Percentiles rank a stretch among this genome's conserved stretches.
These are phyloP conservation scores for Patiria pectinifera DNA, from an alignment of 53 echinoderm and acorn worm genomes.

Conservation along the genomic window DNA sequence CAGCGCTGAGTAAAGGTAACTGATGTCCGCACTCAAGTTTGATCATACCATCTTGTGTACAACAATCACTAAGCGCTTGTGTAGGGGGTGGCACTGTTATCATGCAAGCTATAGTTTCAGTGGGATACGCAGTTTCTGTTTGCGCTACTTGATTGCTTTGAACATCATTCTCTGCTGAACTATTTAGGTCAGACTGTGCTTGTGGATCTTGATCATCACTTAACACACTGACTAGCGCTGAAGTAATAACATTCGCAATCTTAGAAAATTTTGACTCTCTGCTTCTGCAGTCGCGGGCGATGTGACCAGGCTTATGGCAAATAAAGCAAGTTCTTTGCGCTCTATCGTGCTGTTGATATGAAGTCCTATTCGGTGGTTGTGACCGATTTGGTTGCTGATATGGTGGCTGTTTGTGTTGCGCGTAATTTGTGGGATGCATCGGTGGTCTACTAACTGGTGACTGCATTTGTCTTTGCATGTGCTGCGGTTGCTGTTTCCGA, in stretches of 20 bases:
- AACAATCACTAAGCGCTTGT: background rate
- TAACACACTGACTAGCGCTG: slow-evolving; percentile 3
- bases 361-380: background rate
- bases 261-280: background rate
- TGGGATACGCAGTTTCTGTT: too few species aligned
- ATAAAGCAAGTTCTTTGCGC: background rate
- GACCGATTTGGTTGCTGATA: background rate
- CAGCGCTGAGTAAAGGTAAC: slow-evolving; percentile 49
- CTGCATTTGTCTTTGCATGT: background rate
- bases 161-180: background rate
- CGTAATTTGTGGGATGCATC: background rate
- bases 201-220: background rate
- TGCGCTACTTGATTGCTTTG: too few species aligned
- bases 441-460: background rate
- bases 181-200: background rate
- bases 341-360: background rate
- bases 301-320: slow-evolving; percentile 1
- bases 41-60: slow-evolving; percentile 14
- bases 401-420: background rate
- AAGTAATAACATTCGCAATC: background rate
- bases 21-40: slow-evolving; percentile 40
- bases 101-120: slow-evolving; percentile 25
- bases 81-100: background rate
- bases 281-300: slow-evolving; percentile 9
- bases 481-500: background rate